Conservation (phyloP, 2,113 vertebrate genomes). For the Sterrhoptilus dennistouni region DNA sequence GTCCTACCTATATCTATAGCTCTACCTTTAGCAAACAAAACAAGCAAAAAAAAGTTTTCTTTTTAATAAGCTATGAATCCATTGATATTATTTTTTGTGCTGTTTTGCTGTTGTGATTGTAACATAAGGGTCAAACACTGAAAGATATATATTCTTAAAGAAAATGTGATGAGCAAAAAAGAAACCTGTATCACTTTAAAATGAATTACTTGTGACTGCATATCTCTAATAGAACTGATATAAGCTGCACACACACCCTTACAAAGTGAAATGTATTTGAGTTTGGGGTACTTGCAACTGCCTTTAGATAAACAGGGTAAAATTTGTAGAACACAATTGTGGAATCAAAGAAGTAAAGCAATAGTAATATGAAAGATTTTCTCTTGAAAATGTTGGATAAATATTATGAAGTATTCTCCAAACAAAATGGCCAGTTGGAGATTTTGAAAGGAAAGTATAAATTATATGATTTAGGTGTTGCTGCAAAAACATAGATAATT, state of each 20-base stretch:
- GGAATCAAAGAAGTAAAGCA: background rate
- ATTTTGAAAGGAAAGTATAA: background rate
- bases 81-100: background rate
- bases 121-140: background rate
- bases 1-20: background rate
- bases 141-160: background rate
- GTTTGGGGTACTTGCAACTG: background rate
- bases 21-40: background rate
- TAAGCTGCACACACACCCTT: background rate
- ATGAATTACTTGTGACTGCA: background rate
- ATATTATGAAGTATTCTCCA: background rate
- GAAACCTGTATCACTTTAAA: background rate
- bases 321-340: background rate
- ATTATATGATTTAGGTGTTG: background rate
- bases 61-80: background rate
- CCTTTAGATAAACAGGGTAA: background rate
- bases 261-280: background rate
- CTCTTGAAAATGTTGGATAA: background rate
- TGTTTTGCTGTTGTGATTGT: background rate
- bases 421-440: background rate
- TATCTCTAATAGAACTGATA: background rate
- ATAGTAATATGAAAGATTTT: background rate
- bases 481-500: background rate
- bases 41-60: background rate
- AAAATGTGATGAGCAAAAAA: background rate